Conservation (phyloP, 2,888 invertebrate genomes). For the Hedya salicella region DNA sequence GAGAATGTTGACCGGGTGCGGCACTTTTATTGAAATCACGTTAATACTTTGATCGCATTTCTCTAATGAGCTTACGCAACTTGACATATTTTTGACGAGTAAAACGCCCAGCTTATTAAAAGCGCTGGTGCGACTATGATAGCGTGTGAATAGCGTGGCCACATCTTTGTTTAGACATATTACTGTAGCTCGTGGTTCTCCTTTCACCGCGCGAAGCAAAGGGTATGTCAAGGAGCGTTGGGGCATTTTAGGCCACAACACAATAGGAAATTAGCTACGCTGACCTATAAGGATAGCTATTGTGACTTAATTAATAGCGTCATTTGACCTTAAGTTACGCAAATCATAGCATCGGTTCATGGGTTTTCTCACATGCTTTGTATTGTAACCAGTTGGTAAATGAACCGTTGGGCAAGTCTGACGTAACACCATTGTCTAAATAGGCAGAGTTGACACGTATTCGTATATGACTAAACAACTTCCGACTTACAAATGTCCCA, state of each 20-base stretch:
- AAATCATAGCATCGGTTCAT: slow-evolving; percentile 34
- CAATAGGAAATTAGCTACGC: slow-evolving; percentile 46
- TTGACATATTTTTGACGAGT: slow-evolving; percentile 58
- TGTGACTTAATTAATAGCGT: slow-evolving; percentile 31
- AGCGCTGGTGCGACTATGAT: slow-evolving; percentile 55
- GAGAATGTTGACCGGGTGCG: slow-evolving; percentile 48
- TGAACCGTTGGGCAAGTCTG: slow-evolving; percentile 40
- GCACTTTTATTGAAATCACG: slow-evolving; percentile 47
- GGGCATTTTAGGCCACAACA: slow-evolving; percentile 64
- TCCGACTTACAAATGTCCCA: slow-evolving; percentile 19
- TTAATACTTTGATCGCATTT: slow-evolving; percentile 56
- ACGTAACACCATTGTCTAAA: slow-evolving; percentile 40
- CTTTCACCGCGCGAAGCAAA: slow-evolving; percentile 75
- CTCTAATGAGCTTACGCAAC: slow-evolving; percentile 64
- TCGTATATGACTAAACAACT: slow-evolving; percentile 23
- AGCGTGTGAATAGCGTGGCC: slow-evolving; percentile 70
- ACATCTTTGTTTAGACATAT: slow-evolving; percentile 63
- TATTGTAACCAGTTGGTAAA: slow-evolving; percentile 42
- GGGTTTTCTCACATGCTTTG: slow-evolving; percentile 42
- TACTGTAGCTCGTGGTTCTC: slow-evolving; percentile 68
- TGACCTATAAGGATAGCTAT: slow-evolving; percentile 28
- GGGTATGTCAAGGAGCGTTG: slow-evolving; percentile 65
- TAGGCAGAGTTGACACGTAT: slow-evolving; percentile 35
- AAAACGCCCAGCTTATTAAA: slow-evolving; percentile 12
- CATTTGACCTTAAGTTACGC: slow-evolving; percentile 11